Evolutionary conservation across 2,888 invertebrate species (phyloP).

Genomic region (Eledone cirrhosa): DNA sequence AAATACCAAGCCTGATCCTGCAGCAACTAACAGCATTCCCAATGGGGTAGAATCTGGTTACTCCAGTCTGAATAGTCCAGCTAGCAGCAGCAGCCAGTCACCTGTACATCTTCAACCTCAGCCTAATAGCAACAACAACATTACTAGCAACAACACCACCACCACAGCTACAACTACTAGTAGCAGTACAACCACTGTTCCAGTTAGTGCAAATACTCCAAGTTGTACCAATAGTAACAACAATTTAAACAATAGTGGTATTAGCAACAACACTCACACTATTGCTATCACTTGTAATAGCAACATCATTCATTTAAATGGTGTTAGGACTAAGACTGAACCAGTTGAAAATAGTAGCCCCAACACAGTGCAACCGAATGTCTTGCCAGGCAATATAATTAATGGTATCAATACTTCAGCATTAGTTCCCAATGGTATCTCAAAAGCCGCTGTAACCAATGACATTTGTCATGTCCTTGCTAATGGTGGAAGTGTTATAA

Average conservation of each 20-base stretch:
- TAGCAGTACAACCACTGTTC: conserved; percentile 37
- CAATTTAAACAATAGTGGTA: not conserved
- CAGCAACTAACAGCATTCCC: conserved; percentile 15
- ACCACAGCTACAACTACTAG: conserved; percentile 36
- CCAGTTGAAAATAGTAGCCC: conserved; percentile 23
- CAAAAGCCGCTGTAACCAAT: conserved; percentile 12
- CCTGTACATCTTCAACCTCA: conserved; percentile 39
- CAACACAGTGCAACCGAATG: conserved; percentile 10
- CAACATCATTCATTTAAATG: conserved; percentile 22
- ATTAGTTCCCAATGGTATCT: conserved; percentile 12
- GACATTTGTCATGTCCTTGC: not conserved
- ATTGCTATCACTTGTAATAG: conserved; percentile 27
- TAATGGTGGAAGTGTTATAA: not conserved
- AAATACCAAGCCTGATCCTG: not conserved
- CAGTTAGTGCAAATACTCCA: not conserved
- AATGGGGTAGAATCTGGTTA: conserved; percentile 46
- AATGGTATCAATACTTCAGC: not conserved
- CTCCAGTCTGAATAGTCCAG: conserved; percentile 50
- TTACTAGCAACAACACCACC: conserved; percentile 37
- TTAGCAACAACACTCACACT: conserved; percentile 14
- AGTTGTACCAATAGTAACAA: conserved; percentile 31
- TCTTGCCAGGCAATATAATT: not conserved
- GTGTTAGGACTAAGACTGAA: conserved; percentile 28
- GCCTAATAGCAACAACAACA: conserved; percentile 40
- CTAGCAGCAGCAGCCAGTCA: conserved; percentile 47